Conservation (phyloP, 2,888 invertebrate genomes). For the Pogonocherus hispidulus region DNA sequence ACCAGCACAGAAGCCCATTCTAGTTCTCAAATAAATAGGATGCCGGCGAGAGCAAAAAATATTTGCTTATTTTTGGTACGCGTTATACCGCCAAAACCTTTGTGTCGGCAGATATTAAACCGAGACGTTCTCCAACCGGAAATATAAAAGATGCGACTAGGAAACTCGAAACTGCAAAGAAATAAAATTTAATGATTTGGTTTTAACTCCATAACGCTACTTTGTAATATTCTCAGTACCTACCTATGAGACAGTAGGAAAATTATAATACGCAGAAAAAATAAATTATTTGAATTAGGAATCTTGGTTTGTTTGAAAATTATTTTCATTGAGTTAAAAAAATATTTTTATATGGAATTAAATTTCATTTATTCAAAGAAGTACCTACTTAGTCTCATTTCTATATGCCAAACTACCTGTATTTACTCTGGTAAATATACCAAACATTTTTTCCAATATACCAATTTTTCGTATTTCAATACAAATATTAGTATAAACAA, state of each 20-base stretch:
- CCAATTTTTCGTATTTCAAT: too few relatives aligned
- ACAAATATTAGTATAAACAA: too few relatives aligned
- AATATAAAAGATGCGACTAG: slow-evolving; percentile 38
- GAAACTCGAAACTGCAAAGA: slow-evolving; percentile 21
- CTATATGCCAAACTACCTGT: too few relatives aligned
- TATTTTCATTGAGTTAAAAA: too few relatives aligned
- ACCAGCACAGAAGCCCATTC: slow-evolving; percentile 30
- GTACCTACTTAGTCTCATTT: too few relatives aligned
- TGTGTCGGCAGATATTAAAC: slow-evolving; percentile 28
- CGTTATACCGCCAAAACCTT: slow-evolving; percentile 16
- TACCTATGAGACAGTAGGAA: neutral
- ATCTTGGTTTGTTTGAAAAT: too few relatives aligned
- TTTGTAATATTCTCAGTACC: neutral
- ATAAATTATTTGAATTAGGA: too few relatives aligned
- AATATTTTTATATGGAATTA: too few relatives aligned
- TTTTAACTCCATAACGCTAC: neutral
- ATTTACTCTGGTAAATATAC: too few relatives aligned
- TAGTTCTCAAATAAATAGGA: slow-evolving; percentile 35
- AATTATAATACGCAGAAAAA: neutral
- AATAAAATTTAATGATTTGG: slow-evolving; percentile 23
- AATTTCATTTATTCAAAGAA: too few relatives aligned
- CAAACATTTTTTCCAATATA: too few relatives aligned
- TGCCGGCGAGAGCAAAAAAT: slow-evolving; percentile 35
- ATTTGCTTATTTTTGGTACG: slow-evolving; percentile 34
- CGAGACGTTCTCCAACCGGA: slow-evolving; percentile 31